Base-by-base conservation (phyloP, 2,113 vertebrate species). In the Lepisosteus osseus region DNA sequence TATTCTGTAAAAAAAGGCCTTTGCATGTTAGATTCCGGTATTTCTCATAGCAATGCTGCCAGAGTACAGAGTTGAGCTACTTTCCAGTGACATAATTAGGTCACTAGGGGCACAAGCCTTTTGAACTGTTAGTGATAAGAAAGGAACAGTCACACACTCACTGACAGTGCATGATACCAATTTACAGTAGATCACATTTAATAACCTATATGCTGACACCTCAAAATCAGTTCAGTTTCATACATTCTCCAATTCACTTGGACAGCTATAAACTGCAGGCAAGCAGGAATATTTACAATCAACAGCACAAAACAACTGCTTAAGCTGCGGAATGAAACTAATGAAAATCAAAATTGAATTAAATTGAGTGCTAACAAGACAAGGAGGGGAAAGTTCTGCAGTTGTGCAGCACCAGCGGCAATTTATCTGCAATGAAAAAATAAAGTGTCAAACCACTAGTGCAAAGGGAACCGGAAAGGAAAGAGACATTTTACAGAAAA, bases 71-170 rank as follows among this genome's bases (percentile, higher is more conserved):
- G 87, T 74, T 65, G 57, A 80, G 72, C 77, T 7, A 77, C 82
- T 85, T 84, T 81, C 77, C 81, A 78, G 82, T 89, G 89, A 88
- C 88, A 90, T 92, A 94, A 95, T 94, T 90, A 93, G 90, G 92
- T 94, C 92, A 93, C 79, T 72, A 72, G 85, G 89, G 82, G 85
- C 81, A 89, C 78, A 78, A 81, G 76, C 81, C 80, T 79, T 83
- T 82, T 80, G 81, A 86, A 87, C 68, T 64, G 70, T 74, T 68
- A 72, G 29, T 72, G 70, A 72, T 62, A 83, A 77, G 65, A 78
- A 82, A 80, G 17, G n/a, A 54, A 29, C 45, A 61, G 64, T 40
- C 43, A 9, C 15, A 67, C 47, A 65, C 77, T 55, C 69, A 11
- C 54, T 62, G 51, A 56, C 41, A 56, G 66, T 11, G 15, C 9